A percentile compares a stretch with the other conserved stretches of the same genome.
phyloP scores from a whole-genome alignment of 2,113 vertebrate genomes.

The Prionailurus viverrinus region DNA sequence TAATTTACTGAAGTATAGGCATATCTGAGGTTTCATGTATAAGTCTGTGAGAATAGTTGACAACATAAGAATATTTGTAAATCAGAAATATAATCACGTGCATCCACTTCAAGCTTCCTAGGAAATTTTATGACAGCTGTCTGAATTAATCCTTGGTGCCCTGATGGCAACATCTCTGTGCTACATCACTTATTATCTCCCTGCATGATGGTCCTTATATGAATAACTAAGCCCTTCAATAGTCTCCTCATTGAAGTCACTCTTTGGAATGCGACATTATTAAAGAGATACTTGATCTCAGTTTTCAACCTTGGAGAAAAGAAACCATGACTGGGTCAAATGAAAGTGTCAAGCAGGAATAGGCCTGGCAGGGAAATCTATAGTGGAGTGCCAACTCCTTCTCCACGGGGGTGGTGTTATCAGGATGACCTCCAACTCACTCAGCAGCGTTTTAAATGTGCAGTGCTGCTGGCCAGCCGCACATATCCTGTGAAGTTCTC shows the following conservation, averaged over 20 bases:
- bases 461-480: not conserved
- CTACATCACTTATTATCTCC: not conserved
- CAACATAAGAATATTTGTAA: not conserved
- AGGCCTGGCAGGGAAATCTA: conserved; percentile 75
- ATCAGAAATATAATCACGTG: not conserved
- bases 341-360: conserved; percentile 69
- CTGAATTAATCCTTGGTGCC: not conserved
- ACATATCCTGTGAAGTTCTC: not conserved
- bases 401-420: not conserved
- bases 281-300: conserved; percentile 74
- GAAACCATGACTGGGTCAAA: conserved; percentile 70
- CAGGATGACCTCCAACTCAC: not conserved
- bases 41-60: not conserved
- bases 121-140: not conserved
- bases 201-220: not conserved
- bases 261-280: conserved; percentile 78
- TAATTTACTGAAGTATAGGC: not conserved
- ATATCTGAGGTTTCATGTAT: not conserved
- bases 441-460: conserved; percentile 30
- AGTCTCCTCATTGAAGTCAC: conserved; percentile 46
- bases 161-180: not conserved
- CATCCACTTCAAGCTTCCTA: not conserved
- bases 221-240: not conserved
- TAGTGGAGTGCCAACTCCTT: not conserved
- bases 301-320: conserved; percentile 11